Percentiles rank a stretch among this genome's conserved stretches.
These are phyloP conservation scores for Panulirus ornatus DNA, from an alignment of 1,140 invertebrate genomes.

Conservation along the genomic window DNA sequence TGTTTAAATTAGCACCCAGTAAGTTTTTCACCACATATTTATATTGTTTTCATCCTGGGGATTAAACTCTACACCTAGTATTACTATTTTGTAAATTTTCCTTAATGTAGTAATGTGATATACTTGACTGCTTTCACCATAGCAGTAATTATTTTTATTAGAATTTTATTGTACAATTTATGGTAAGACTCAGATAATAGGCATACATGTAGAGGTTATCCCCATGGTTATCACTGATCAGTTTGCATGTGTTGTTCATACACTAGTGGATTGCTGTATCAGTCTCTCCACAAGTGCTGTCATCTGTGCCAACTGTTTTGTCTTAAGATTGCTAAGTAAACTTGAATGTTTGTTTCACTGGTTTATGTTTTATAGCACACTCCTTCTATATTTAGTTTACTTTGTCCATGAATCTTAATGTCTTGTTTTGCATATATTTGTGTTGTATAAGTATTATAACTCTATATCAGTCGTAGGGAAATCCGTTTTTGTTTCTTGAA, in stretches of 20 bases:
- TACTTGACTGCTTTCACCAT: too few relatives aligned
- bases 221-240: neutral
- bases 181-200: too few relatives aligned
- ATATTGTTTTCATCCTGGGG: neutral
- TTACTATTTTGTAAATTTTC: too few relatives aligned
- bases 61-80: neutral
- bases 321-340: constrained; percentile 23
- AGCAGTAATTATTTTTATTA: too few relatives aligned
- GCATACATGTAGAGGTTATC: neutral
- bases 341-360: constrained; percentile 35
- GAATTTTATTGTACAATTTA: too few relatives aligned
- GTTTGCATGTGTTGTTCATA: neutral
- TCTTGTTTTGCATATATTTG: neutral
- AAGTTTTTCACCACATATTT: neutral
- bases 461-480: constrained; percentile 10
- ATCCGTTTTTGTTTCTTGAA: constrained; percentile 24
- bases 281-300: neutral
- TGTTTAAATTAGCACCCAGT: neutral
- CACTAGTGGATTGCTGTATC: neutral
- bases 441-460: neutral
- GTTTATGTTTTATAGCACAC: constrained; percentile 23
- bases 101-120: too few relatives aligned
- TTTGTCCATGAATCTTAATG: constrained; percentile 37
- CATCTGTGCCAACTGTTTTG: constrained; percentile 4
- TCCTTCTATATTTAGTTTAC: constrained; percentile 17